Conservation (phyloP, 2,888 invertebrate genomes). For the Pristionchus maxplancki region DNA sequence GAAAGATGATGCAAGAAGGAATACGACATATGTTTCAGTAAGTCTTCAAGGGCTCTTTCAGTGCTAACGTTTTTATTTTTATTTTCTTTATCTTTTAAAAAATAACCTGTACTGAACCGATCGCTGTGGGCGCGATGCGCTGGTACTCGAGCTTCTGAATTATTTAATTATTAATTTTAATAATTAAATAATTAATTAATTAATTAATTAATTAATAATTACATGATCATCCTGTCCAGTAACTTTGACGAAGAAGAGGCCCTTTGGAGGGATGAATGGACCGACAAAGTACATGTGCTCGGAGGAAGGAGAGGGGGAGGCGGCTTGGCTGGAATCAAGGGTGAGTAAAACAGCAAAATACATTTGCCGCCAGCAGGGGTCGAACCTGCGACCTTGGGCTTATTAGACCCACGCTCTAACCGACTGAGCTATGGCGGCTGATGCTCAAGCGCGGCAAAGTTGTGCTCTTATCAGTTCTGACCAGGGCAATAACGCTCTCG, state of each 20-base stretch:
- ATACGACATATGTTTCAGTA: too few species aligned
- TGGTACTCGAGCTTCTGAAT: constrained; percentile 81
- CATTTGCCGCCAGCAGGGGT: constrained; percentile 56
- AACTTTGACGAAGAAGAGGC: constrained; percentile 85
- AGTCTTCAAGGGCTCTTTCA: too few species aligned
- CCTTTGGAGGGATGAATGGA: constrained; percentile 83
- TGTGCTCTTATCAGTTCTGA: not conserved
- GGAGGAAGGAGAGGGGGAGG: constrained; percentile 52
- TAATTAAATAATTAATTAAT: not conserved
- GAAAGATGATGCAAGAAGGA: too few species aligned
- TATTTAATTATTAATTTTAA: not conserved
- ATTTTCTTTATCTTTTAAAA: too few species aligned
- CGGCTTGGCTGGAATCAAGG: constrained; percentile 53
- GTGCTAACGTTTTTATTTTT: too few species aligned
- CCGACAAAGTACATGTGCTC: constrained; percentile 81
- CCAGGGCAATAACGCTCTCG: too few species aligned
- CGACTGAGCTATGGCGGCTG: constrained; percentile 58
- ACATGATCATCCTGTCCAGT: constrained; percentile 82
- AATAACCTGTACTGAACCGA: constrained; percentile 81
- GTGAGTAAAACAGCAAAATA: not conserved
- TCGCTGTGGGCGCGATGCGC: constrained; percentile 84
- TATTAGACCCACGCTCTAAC: constrained; percentile 58
- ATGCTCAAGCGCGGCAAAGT: not conserved
- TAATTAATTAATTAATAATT: constrained; percentile 62
- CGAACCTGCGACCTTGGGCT: constrained; percentile 59